Conservation (phyloP, 23 tunicate species). For the Styela clava region DNA sequence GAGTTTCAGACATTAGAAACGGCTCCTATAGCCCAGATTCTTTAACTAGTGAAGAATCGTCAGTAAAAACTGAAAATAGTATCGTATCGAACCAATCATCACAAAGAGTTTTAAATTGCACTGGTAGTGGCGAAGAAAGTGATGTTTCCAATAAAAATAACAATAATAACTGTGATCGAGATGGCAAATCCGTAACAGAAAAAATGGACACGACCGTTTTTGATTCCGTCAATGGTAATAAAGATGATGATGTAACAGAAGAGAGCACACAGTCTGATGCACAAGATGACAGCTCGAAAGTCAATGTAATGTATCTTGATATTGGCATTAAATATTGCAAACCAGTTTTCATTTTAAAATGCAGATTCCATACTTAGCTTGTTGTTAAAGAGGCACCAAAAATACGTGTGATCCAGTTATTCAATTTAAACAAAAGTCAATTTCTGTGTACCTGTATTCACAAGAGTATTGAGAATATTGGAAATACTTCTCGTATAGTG, state of each 20-base stretch:
- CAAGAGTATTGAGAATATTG: too few species aligned
- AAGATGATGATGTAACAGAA: background rate
- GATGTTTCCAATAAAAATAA: background rate
- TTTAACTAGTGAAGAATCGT: background rate
- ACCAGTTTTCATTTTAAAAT: too few species aligned
- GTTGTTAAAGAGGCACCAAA: too few species aligned
- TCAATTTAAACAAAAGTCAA: too few species aligned
- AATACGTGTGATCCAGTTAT: too few species aligned
- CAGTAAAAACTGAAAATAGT: background rate
- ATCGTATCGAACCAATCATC: background rate
- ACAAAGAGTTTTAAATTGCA: background rate
- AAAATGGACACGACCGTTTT: background rate
- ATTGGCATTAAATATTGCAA: too few species aligned
- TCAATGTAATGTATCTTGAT: background rate
- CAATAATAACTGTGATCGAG: background rate
- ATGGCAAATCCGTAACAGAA: background rate
- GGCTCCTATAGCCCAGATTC: conserved; percentile 10
- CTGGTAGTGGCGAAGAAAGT: background rate
- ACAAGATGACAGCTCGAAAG: background rate
- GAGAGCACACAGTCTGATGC: background rate
- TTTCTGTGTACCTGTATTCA: too few species aligned
- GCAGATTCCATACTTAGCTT: too few species aligned
- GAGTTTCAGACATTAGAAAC: background rate
- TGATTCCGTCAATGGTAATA: background rate
- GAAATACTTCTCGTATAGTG: too few species aligned